Base-by-base conservation (phyloP, 2,113 vertebrate genomes). In the Oryctolagus cuniculus region DNA sequence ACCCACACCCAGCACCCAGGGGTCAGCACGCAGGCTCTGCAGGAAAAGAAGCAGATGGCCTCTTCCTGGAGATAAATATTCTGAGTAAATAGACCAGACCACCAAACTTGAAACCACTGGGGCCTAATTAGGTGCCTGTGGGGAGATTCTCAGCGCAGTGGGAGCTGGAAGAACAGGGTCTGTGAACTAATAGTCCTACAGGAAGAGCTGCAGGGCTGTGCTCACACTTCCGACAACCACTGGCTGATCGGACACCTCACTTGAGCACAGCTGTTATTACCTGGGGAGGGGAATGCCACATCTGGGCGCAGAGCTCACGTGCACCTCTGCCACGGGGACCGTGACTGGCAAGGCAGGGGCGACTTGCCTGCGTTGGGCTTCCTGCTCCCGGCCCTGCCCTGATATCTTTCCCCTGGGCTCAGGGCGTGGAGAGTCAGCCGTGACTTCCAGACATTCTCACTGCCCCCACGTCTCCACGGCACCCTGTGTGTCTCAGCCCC, bases 401-500 rank as follows among this genome's bases (percentile, higher is more conserved):
- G 67, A 16, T 34, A 4, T 0, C 67, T 69, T 9, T 49, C 55
- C 8, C 36, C 6, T n/a, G 25, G 22, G 11, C 3, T n/a, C 34
- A 21, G 19, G 55, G 15, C 55, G 4, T 19, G 15, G 55, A 49
- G 22, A 36, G 49, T 27, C 12, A 27, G 22, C 78, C 75, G 10
- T n/a, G 34, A 19, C 22, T 12, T n/a, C 8, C 70, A 73, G 34
- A 24, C 3, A 58, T 22, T 21, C 29, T 2, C 69, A 72, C 69
- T 12, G 9, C 4, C 75, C 3, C 6, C 36, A 63, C 6, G 21
- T 11, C 53, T 61, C 70, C 6, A 3, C 0, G 4, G 25, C 24
- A 9, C 6, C n/a, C 13, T n/a, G 15, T 19, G 55, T 27, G 79
- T 66, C 24, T 17, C 44, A 64, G 44, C 34, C 19, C 36, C 63